Conservation (phyloP, 2,888 invertebrate genomes). For the Epinotia demarniana region DNA sequence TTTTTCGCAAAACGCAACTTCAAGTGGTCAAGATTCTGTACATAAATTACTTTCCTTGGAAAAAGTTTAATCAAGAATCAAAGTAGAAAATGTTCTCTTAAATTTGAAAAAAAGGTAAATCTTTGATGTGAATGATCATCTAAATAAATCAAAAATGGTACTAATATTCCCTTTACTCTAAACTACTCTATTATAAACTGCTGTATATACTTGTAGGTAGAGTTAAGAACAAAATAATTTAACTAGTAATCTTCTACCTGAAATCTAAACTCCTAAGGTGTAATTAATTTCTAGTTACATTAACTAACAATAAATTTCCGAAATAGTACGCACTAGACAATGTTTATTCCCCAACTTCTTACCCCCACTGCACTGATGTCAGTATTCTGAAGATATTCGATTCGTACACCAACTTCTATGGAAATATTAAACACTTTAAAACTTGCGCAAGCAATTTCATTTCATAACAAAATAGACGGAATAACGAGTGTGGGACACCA, state of each 20-base stretch:
- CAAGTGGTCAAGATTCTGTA: no score
- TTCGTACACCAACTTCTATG: conserved; percentile 43
- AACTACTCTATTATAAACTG: background rate
- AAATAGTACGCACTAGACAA: conserved; percentile 28
- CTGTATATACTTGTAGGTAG: background rate
- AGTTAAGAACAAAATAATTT: background rate
- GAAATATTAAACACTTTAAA: conserved; percentile 5
- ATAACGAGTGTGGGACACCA: background rate
- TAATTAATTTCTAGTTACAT: background rate
- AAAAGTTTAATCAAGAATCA: background rate
- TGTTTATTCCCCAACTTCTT: conserved; percentile 27
- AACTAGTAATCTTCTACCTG: background rate
- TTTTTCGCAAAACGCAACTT: no score
- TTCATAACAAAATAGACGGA: background rate
- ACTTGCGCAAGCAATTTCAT: background rate
- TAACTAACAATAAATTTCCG: background rate
- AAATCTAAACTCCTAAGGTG: background rate
- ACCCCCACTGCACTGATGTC: conserved; percentile 35
- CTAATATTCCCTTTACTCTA: background rate
- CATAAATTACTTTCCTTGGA: no score
- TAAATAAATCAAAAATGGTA: background rate
- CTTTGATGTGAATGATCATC: background rate
- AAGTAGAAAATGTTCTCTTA: background rate
- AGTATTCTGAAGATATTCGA: conserved; percentile 43
- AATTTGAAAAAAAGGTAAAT: background rate